Evolutionary conservation across 2,113 vertebrate genomes (phyloP).

Genomic region (Dipodomys merriami): DNA sequence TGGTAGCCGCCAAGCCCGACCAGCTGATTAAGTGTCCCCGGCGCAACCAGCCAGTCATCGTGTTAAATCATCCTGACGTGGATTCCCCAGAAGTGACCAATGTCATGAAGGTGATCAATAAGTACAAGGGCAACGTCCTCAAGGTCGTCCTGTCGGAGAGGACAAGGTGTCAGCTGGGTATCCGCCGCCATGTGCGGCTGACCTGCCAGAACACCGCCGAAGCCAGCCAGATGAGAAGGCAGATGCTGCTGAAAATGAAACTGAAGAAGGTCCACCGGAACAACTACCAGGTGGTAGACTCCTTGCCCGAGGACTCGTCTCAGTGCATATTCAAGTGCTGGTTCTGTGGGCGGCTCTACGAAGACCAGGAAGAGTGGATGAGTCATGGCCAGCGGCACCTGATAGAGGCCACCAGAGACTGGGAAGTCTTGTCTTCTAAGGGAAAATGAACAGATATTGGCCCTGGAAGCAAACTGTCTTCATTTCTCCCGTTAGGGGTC

Average conservation of each 20-base stretch:
- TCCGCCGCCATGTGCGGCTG: constrained; percentile 82
- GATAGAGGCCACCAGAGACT: constrained; percentile 88
- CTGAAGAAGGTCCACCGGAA: constrained; percentile 93
- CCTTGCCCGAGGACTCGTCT: constrained; percentile 79
- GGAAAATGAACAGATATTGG: constrained; percentile 65
- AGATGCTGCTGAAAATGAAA: constrained; percentile 94
- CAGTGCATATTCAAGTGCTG: constrained; percentile 87
- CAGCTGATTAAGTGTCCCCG: constrained; percentile 92
- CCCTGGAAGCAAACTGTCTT: background rate
- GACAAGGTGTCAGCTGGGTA: constrained; percentile 84
- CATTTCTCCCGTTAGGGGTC: constrained; percentile 57
- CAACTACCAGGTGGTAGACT: constrained; percentile 91
- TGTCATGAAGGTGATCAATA: constrained; percentile 89
- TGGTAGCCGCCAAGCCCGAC: constrained; percentile 89
- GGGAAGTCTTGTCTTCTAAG: constrained; percentile 86
- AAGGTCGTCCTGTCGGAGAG: constrained; percentile 88
- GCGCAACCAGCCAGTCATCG: constrained; percentile 95
- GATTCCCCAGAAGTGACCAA: constrained; percentile 87
- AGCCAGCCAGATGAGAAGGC: constrained; percentile 83
- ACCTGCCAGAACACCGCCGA: constrained; percentile 82
- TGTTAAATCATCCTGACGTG: constrained; percentile 94
- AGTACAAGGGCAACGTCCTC: constrained; percentile 87
- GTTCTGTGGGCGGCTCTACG: constrained; percentile 87
- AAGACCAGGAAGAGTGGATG: constrained; percentile 90
- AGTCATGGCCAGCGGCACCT: constrained; percentile 89